Percentiles rank a stretch among this genome's conserved stretches.
phyloP scores from a whole-genome alignment of 64 coral and sea anemone genomes.

The Montipora foliosa region DNA sequence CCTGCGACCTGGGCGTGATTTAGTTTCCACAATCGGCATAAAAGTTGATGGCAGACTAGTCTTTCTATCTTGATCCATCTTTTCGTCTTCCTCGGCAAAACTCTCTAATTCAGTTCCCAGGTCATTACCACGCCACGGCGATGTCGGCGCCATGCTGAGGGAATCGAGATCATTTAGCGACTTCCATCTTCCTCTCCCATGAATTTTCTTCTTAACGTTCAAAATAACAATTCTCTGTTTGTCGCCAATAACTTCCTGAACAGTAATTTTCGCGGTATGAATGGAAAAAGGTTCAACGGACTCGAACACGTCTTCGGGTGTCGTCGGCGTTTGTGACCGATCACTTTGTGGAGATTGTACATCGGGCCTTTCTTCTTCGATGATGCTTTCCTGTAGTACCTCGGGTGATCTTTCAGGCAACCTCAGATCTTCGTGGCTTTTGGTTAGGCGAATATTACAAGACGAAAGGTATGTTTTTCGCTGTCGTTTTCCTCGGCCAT shows the following conservation, averaged over 20 bases:
- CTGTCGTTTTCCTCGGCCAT: background rate
- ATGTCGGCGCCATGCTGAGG: conserved; percentile 1
- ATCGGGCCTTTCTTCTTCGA: background rate
- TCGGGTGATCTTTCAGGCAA: background rate
- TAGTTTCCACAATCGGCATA: background rate
- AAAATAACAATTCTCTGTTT: conserved; percentile 77
- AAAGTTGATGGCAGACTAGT: background rate
- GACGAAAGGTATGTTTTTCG: conserved; percentile 20
- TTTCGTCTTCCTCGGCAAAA: conserved; percentile 24
- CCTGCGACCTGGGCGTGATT: background rate
- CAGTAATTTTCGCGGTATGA: conserved; percentile 79
- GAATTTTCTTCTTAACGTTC: conserved; percentile 86
- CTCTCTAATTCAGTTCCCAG: background rate
- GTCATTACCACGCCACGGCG: background rate
- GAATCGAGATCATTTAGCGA: conserved; percentile 86
- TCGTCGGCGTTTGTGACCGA: background rate
- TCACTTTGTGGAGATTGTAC: background rate
- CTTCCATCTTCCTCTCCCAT: conserved; percentile 81
- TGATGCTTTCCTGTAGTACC: background rate
- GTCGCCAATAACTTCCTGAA: conserved; percentile 79
- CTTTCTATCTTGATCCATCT: background rate
- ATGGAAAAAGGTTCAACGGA: conserved; percentile 22
- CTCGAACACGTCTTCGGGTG: conserved; percentile 24
- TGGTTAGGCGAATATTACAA: conserved; percentile 24
- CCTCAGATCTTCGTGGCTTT: conserved; percentile 50